Base-by-base conservation (phyloP, 1,140 invertebrate genomes). In the Caenorhabditis inopinata region DNA sequence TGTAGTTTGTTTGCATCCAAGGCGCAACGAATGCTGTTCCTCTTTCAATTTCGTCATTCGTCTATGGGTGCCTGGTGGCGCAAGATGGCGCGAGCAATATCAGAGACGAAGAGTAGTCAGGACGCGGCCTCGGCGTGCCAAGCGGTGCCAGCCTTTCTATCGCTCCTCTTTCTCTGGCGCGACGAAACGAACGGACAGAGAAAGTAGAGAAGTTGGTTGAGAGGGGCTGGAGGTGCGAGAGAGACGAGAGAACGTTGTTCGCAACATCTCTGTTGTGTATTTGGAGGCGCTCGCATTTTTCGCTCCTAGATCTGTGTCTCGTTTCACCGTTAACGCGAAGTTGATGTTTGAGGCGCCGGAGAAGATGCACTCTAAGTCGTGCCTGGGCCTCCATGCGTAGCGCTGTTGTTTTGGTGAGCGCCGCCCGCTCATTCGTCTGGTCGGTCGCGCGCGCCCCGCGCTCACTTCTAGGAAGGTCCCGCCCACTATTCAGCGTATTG, bases 401-500 rank as follows among this genome's bases (percentile, higher is more conserved):
- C 58, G 58, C 58, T 68, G 58, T 68, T 68, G 58, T 68, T 68
- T 68, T 68, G 58, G 58, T 21, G 32, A 29, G 58, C 58, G 58
- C 18, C 58, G 58, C 58, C 18, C 58, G 58, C 58, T 68, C 58
- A 68, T 68, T 68, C 58, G 58, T 32, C n/a, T 42, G 58, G 58
- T n/a, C 58, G 58, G 58, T 68, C 32, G 58, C 58, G 49, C 49
- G 58, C 58, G 58, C 58, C 58, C 58, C 58, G 58, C 58, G 58
- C 58, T 68, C 58, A 68, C 58, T 68, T 32, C 58, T 68, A 68
- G 58, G 58, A 68, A 68, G 58, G 58, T 68, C 58, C 58, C 58
- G 58, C 58, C 58, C 58, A 68, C 58, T 38, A 58, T 58, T 68
- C 58, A 25, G 58, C 38, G 58, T 68, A 16, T 29, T 68, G 58